Conservation (phyloP, 1,140 invertebrate species). For the Drosophila varians region DNA sequence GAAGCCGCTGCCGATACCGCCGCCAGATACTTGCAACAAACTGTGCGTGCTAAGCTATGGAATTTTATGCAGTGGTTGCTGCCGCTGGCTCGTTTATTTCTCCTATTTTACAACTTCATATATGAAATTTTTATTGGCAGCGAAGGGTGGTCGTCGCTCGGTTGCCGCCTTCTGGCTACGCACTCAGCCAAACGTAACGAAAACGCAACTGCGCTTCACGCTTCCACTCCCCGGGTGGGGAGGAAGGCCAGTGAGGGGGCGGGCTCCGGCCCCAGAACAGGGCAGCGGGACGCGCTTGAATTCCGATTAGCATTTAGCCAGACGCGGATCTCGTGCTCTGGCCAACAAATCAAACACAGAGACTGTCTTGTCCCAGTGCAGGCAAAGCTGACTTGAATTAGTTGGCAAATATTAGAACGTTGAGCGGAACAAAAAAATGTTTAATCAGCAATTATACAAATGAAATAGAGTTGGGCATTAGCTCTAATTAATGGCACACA, state of each 20-base stretch:
- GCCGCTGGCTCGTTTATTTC: constrained; percentile 57
- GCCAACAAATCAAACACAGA: constrained; percentile 55
- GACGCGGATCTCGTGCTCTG: constrained; percentile 35
- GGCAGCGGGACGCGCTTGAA: constrained; percentile 35
- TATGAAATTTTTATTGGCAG: constrained; percentile 65
- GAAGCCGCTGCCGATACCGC: constrained; percentile 33
- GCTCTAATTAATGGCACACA: background rate
- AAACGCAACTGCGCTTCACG: constrained; percentile 81
- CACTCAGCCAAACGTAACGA: constrained; percentile 76
- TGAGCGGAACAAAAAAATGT: constrained; percentile 10
- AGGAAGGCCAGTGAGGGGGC: background rate
- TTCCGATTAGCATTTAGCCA: constrained; percentile 37
- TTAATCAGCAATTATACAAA: background rate
- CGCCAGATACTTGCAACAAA: constrained; percentile 31
- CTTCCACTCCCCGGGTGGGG: constrained; percentile 46
- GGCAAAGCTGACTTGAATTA: constrained; percentile 28
- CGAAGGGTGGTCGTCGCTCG: constrained; percentile 55
- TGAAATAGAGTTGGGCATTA: background rate
- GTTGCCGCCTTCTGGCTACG: constrained; percentile 46
- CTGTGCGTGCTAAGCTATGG: constrained; percentile 69
- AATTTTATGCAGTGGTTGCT: constrained; percentile 75
- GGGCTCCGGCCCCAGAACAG: constrained; percentile 19
- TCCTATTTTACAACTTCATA: constrained; percentile 74
- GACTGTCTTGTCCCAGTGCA: background rate
- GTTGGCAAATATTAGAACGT: constrained; percentile 30